Evolutionary conservation across 2,113 vertebrate genomes (phyloP).

Genomic region (Scatophagus argus): DNA sequence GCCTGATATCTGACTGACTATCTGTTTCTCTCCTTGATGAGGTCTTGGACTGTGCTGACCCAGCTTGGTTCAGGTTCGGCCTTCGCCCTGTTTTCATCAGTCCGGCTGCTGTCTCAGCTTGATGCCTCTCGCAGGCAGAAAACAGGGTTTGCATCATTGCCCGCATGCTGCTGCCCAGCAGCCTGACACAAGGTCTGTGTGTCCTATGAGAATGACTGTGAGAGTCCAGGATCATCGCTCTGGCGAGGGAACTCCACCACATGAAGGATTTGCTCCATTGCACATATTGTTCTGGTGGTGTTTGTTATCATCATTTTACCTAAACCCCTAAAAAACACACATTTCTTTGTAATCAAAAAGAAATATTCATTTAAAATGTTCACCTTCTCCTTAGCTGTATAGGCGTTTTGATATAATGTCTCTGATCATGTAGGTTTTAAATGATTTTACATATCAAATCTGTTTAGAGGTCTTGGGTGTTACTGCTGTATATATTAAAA

Average conservation of each 20-base stretch:
- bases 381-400: not conserved
- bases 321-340: not conserved
- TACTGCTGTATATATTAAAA: no score
- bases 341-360: not conserved
- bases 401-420: not conserved
- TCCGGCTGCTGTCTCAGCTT: not conserved
- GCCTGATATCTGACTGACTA: not conserved
- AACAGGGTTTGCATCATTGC: constrained; percentile 8
- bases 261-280: not conserved
- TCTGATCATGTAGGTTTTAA: no score
- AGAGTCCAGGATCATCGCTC: not conserved
- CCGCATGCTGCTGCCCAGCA: not conserved
- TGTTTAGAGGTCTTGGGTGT: no score
- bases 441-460: no score
- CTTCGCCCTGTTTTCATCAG: constrained; percentile 3
- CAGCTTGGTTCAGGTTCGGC: not conserved
- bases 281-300: not conserved
- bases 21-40: not conserved
- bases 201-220: not conserved
- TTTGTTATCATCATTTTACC: not conserved
- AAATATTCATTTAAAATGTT: not conserved
- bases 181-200: not conserved
- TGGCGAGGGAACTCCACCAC: no score
- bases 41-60: not conserved
- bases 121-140: not conserved